Conservation (phyloP, 2,113 vertebrate species). For the Glaucomys volans region DNA sequence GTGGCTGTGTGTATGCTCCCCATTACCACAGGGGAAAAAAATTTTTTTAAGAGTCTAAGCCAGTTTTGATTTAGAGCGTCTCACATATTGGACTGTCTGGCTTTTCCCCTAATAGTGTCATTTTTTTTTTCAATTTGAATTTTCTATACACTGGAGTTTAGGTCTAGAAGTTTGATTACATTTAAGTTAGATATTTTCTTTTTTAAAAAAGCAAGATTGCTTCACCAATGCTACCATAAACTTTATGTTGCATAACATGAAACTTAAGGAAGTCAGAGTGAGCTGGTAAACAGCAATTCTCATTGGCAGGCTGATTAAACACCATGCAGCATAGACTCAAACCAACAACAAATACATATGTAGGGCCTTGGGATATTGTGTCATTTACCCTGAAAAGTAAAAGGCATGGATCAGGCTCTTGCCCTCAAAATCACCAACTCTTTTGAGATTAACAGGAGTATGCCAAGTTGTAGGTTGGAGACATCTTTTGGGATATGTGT, state of each 20-base stretch:
- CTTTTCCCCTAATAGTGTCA: background rate
- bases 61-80: background rate
- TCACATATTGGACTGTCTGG: background rate
- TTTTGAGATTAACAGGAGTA: background rate
- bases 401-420: background rate
- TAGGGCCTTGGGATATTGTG: background rate
- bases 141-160: background rate
- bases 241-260: background rate
- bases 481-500: background rate
- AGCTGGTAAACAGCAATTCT: background rate
- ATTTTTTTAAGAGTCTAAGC: background rate
- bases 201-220: background rate
- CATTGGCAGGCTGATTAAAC: background rate
- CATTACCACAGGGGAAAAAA: background rate
- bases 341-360: background rate
- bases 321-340: background rate
- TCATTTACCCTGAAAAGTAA: background rate
- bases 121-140: slow-evolving; percentile 10
- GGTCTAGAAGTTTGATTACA: background rate
- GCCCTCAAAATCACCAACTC: background rate
- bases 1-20: background rate
- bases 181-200: background rate
- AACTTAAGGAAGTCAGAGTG: background rate
- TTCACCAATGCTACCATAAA: background rate
- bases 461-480: background rate